These are phyloP conservation scores for Ceratina australensis DNA, from an alignment of 1,140 invertebrate genomes.

Conservation along the genomic window DNA sequence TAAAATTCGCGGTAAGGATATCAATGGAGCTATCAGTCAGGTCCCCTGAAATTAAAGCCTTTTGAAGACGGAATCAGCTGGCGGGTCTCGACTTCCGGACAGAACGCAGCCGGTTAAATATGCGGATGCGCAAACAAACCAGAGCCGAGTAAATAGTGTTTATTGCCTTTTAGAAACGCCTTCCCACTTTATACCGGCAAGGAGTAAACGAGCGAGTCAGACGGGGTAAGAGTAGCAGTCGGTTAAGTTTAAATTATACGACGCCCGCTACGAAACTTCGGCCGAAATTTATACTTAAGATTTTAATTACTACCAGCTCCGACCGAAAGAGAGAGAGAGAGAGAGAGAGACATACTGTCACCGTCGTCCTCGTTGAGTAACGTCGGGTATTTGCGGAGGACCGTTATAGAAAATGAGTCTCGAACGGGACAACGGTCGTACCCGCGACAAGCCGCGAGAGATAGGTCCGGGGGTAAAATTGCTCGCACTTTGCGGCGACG, in stretches of 20 bases:
- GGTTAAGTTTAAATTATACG: constrained; percentile 47
- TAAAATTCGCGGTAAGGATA: neutral
- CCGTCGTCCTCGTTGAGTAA: neutral
- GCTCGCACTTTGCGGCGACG: no score
- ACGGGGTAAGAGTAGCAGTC: constrained; percentile 37
- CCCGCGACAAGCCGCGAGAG: no score
- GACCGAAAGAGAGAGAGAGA: no score
- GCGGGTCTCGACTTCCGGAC: neutral
- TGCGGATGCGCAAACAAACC: constrained; percentile 33
- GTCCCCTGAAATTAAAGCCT: constrained; percentile 14
- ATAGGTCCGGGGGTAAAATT: neutral
- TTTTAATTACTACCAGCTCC: constrained; percentile 35
- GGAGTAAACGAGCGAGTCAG: neutral
- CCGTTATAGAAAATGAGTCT: constrained; percentile 8
- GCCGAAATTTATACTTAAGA: constrained; percentile 29
- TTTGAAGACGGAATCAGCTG: neutral
- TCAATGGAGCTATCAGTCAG: constrained; percentile 6
- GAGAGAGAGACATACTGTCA: no score
- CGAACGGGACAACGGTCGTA: neutral
- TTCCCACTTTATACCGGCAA: constrained; percentile 16
- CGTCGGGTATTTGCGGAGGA: constrained; percentile 10
- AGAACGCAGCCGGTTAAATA: constrained; percentile 27
- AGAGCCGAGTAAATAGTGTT: constrained; percentile 36
- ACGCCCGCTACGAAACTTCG: constrained; percentile 1
- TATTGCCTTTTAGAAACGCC: constrained; percentile 40